A percentile compares a stretch with the other conserved stretches of the same genome.
Conservation (phyloP, 1,140 invertebrate genomes). For the Mylabris phalerata region DNA sequence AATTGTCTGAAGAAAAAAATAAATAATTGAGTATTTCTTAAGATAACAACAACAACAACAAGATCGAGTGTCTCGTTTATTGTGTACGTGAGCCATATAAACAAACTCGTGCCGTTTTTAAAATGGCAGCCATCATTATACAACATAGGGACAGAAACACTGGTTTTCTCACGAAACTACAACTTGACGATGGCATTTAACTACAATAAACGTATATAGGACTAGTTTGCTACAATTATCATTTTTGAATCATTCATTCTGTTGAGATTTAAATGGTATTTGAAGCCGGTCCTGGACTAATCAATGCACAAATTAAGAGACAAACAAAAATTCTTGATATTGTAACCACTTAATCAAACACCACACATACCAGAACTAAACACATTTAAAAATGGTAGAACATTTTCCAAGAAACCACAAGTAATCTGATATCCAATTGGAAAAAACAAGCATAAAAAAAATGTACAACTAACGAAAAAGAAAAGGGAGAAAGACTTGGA, state of each 20-base stretch:
- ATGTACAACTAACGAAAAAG: too few species aligned
- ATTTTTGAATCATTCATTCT: conserved; percentile 10
- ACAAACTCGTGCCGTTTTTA: conserved; percentile 17
- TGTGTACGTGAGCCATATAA: conserved; percentile 17
- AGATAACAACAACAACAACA: too few species aligned
- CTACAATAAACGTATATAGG: neutral
- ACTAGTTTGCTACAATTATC: conserved; percentile 1
- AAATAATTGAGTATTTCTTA: too few species aligned
- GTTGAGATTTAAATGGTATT: too few species aligned
- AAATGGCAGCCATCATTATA: conserved; percentile 25
- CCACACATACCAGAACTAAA: neutral
- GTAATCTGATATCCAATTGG: conserved; percentile 40
- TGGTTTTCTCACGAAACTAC: conserved; percentile 30
- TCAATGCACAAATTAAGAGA: too few species aligned
- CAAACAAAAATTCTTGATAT: conserved; percentile 10
- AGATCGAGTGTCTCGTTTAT: neutral
- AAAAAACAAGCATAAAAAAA: too few species aligned
- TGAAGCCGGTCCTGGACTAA: too few species aligned
- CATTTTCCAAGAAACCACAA: conserved; percentile 35
- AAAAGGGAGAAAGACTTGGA: conserved; percentile 14
- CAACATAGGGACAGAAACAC: conserved; percentile 26
- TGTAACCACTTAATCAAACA: conserved; percentile 25
- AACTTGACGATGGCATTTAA: conserved; percentile 11
- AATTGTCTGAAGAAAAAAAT: too few species aligned
- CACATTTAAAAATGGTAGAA: conserved; percentile 31